Base-by-base conservation (phyloP, 2,113 vertebrate species). In the Varanus salvator region DNA sequence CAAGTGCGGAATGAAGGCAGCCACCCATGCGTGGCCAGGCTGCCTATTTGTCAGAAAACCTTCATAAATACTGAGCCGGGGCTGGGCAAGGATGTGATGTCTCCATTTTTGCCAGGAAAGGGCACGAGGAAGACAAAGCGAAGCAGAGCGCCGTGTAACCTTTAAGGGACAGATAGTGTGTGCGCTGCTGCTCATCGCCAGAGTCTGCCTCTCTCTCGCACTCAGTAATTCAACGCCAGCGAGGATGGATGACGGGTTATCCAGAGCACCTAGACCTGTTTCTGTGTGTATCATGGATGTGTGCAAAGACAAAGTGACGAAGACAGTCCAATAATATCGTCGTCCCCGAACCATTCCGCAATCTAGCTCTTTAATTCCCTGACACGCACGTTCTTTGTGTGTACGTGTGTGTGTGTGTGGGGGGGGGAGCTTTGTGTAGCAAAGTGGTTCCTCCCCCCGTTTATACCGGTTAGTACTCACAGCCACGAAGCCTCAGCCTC, bases 41-140 rank as follows among this genome's bases (percentile, higher is more conserved):
- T 97, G 98, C 98, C 98, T 98, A 98, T 99, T 98, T 98, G 98
- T 99, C 98, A 99, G 97, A 97, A 97, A 98, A 97, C 98, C 98
- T 98, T 98, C 98, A 99, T 98, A 98, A 99, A 98, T 97, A 98
- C 96, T 96, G 96, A 98, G 97, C 97, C 92, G 94, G 95, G 96
- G 95, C 96, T 95, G 97, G 97, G 97, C 97, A 97, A 98, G 96
- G 97, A 97, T 97, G 97, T 98, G 98, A 99, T 98, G 98, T 98
- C 98, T 99, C 98, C 97, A 99, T 99, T 98, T 98, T 98, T 97
- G 97, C 97, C 97, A 97, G 97, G 97, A 97, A 97, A 98, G 98
- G 97, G 97, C 97, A 97, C 92, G 86, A 96, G 96, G 97, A 98
- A 98, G 97, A 98, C 97, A 98, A 98, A 98, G 96, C 95, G 97